These are phyloP conservation scores for Enteromius paludinosus DNA, from an alignment of 2,797 vertebrate species.

Conservation along the genomic window DNA sequence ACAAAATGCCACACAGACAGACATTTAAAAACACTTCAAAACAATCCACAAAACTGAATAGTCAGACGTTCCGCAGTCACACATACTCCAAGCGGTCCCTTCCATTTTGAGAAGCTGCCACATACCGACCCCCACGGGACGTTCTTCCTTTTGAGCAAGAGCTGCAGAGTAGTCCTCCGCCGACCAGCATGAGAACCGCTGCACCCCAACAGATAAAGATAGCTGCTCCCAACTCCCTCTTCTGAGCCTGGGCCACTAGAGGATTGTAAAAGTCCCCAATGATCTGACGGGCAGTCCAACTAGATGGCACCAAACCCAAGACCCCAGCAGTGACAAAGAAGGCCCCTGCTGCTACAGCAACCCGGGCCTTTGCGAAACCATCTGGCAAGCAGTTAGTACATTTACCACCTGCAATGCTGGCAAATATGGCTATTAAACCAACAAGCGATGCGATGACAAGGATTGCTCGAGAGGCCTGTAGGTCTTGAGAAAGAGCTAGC, in stretches of 20 bases:
- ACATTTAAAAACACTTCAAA: slow-evolving; percentile 8
- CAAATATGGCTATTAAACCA: slow-evolving; percentile 73
- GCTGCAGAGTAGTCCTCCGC: slow-evolving; percentile 67
- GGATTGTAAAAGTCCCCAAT: slow-evolving; percentile 85
- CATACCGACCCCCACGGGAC: background rate
- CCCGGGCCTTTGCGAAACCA: slow-evolving; percentile 71
- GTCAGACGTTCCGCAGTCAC: slow-evolving; percentile 11
- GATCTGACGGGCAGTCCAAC: slow-evolving; percentile 80
- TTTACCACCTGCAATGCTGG: slow-evolving; percentile 76
- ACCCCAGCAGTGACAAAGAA: slow-evolving; percentile 73
- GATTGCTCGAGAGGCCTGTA: slow-evolving; percentile 82
- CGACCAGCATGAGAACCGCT: slow-evolving; percentile 75
- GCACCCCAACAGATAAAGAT: slow-evolving; percentile 84
- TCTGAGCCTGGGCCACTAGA: slow-evolving; percentile 74
- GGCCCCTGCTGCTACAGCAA: slow-evolving; percentile 71
- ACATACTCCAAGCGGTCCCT: slow-evolving; percentile 25
- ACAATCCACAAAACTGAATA: background rate
- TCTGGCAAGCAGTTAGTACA: slow-evolving; percentile 84
- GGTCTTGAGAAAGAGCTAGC: slow-evolving; percentile 80
- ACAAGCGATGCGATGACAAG: slow-evolving; percentile 76
- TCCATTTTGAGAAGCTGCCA: slow-evolving; percentile 47
- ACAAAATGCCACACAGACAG: background rate
- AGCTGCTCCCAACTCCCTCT: slow-evolving; percentile 78
- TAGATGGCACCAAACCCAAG: slow-evolving; percentile 78
- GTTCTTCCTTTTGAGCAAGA: background rate